Conservation (phyloP, 2,888 invertebrate genomes). For the Brenthis ino region DNA sequence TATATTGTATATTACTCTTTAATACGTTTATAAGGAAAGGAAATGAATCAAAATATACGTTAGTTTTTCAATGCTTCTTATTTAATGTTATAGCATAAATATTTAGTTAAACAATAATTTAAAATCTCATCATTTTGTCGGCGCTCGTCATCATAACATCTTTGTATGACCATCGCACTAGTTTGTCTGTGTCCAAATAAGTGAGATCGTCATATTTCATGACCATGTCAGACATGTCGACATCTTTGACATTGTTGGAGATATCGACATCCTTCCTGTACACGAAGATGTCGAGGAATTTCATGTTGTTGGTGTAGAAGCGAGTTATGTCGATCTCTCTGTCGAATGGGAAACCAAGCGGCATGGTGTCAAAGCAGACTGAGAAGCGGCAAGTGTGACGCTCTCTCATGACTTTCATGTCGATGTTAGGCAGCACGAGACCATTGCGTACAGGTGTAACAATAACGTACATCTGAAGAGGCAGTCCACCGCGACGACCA, state of each 20-base stretch:
- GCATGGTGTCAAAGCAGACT: conserved; percentile 82
- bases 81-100: conserved; percentile 20
- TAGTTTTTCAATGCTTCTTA: conserved; percentile 1
- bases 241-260: conserved; percentile 61
- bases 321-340: conserved; percentile 81
- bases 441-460: conserved; percentile 81
- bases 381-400: conserved; percentile 80
- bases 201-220: conserved; percentile 74
- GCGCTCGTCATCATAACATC: conserved; percentile 69
- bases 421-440: conserved; percentile 66
- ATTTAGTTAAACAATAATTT: conserved; percentile 36
- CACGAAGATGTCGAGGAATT: conserved; percentile 84
- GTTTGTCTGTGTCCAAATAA: conserved; percentile 66
- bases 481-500: conserved; percentile 84
- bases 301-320: conserved; percentile 86
- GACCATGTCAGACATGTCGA: conserved; percentile 67
- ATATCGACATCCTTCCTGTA: conserved; percentile 81
- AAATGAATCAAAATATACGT: neutral
- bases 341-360: conserved; percentile 90
- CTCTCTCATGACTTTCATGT: conserved; percentile 73
- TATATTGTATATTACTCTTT: neutral
- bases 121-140: conserved; percentile 66
- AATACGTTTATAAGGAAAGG: neutral
- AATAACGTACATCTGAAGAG: conserved; percentile 84
- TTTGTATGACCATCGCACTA: conserved; percentile 64